Evolutionary conservation across 2,113 vertebrate species (phyloP).

Genomic region (Trogon melanurus): DNA sequence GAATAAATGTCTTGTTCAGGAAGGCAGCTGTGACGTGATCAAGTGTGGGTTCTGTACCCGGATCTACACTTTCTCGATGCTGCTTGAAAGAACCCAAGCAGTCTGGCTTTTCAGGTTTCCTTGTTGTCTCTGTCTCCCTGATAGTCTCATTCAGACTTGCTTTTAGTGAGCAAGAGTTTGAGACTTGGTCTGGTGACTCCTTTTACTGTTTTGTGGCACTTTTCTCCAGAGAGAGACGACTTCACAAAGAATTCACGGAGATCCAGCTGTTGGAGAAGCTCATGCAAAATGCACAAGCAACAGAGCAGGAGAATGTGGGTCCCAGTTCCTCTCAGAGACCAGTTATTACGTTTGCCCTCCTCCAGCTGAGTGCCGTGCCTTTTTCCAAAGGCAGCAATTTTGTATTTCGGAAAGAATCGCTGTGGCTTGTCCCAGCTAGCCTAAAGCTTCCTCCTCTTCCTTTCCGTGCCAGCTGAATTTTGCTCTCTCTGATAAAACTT

Average conservation of each 20-base stretch:
- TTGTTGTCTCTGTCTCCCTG: rapidly evolving
- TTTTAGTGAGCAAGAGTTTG: background rate
- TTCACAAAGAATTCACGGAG: background rate
- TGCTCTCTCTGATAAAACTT: background rate
- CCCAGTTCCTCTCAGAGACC: background rate
- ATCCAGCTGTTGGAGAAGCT: background rate
- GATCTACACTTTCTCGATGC: background rate
- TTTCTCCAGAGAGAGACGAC: background rate
- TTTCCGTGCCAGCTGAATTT: rapidly evolving
- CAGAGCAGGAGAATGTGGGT: rapidly evolving
- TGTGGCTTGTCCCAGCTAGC: background rate
- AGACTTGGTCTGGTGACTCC: background rate
- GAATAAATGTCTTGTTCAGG: background rate
- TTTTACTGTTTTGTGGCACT: background rate
- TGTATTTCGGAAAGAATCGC: background rate
- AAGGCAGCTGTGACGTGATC: background rate
- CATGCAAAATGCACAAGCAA: background rate
- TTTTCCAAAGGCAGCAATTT: background rate
- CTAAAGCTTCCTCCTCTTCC: background rate
- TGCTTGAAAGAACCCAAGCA: background rate
- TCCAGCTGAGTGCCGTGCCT: background rate
- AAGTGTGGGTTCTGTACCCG: background rate
- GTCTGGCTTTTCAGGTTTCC: background rate
- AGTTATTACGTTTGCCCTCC: background rate
- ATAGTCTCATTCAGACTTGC: background rate